A percentile compares a stretch with the other conserved stretches of the same genome.
phyloP scores from a whole-genome alignment of 2,888 invertebrate species.

The Xestia rhomboidea region DNA sequence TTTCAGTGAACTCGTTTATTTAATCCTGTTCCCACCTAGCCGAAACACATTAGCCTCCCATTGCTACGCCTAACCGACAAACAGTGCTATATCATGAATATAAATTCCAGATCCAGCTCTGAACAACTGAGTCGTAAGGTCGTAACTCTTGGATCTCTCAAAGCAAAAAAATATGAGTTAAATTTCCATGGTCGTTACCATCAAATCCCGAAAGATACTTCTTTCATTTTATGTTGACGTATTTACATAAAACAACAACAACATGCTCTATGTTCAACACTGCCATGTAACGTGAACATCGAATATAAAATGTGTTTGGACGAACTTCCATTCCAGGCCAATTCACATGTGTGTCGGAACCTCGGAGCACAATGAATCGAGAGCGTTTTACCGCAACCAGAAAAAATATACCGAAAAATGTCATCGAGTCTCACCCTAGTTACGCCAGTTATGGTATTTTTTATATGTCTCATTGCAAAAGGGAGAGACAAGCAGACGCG shows the following conservation, averaged over 20 bases:
- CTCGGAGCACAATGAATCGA: conserved; percentile 47
- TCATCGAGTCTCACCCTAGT: conserved; percentile 49
- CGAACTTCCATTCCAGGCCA: conserved; percentile 50
- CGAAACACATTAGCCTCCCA: conserved; percentile 60
- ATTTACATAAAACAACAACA: conserved; percentile 48
- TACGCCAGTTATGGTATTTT: conserved; percentile 51
- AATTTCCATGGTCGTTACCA: conserved; percentile 43
- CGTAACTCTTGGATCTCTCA: conserved; percentile 55
- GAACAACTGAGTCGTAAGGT: conserved; percentile 58
- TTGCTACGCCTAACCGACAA: conserved; percentile 41
- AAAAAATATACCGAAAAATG: conserved; percentile 66
- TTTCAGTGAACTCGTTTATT: conserved; percentile 51
- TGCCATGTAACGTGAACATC: conserved; percentile 6
- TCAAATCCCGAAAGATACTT: conserved; percentile 46
- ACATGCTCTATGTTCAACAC: conserved; percentile 13
- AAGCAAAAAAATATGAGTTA: conserved; percentile 40
- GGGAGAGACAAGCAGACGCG: conserved; percentile 71
- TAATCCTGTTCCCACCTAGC: conserved; percentile 39
- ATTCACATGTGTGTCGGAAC: conserved; percentile 59
- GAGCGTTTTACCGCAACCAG: conserved; percentile 32
- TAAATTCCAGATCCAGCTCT: conserved; percentile 46
- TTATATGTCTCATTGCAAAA: conserved; percentile 73
- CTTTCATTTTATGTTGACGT: conserved; percentile 52
- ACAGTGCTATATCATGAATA: conserved; percentile 63
- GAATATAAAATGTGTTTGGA: conserved; percentile 48